Conservation (phyloP, 2,113 vertebrate genomes). For the Heterocephalus glaber region DNA sequence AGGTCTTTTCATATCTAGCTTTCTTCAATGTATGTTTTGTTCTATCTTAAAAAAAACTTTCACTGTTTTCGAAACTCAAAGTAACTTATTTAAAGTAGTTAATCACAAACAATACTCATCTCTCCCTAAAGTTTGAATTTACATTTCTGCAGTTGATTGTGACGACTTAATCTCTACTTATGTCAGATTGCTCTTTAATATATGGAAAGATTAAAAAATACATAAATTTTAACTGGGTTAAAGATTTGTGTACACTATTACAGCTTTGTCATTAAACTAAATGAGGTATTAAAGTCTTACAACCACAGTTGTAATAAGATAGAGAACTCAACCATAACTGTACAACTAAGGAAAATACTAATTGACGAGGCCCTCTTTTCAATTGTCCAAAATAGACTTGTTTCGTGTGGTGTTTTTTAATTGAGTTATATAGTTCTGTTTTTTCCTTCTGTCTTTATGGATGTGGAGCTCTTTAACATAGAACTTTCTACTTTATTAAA, state of each 20-base stretch:
- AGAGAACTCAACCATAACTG: slow-evolving; percentile 71
- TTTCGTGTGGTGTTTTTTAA: slow-evolving; percentile 68
- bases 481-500: slow-evolving; percentile 44
- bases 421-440: slow-evolving; percentile 59
- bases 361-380: slow-evolving; percentile 59
- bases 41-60: neutral
- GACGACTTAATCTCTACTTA: slow-evolving; percentile 52
- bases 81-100: slow-evolving; percentile 45
- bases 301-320: slow-evolving; percentile 68
- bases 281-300: slow-evolving; percentile 77
- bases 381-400: slow-evolving; percentile 60
- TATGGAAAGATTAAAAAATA: slow-evolving; percentile 46
- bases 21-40: neutral
- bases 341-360: slow-evolving; percentile 56
- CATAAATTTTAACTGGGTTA: slow-evolving; percentile 68
- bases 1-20: neutral
- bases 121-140: slow-evolving; percentile 39
- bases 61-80: neutral
- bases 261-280: slow-evolving; percentile 76
- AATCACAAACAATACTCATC: neutral
- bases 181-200: slow-evolving; percentile 59
- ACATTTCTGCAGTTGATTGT: slow-evolving; percentile 7
- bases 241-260: slow-evolving; percentile 68
- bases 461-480: neutral
- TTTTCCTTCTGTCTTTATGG: slow-evolving; percentile 62